phyloP scores from a whole-genome alignment of 2,113 vertebrate genomes.

The Prunella fulvescens region DNA sequence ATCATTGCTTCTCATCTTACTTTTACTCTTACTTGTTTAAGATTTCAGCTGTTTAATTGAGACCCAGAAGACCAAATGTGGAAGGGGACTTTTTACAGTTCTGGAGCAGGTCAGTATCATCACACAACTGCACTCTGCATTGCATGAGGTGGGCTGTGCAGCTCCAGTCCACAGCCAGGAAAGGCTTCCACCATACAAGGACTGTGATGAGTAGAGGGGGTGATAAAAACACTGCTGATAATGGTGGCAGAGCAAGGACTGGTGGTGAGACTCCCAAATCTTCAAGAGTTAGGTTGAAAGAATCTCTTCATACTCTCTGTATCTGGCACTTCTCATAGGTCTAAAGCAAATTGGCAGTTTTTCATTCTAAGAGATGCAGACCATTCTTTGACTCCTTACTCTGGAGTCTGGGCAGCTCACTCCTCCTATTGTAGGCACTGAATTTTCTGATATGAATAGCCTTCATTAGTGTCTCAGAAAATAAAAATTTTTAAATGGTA shows the following conservation, averaged over 20 bases:
- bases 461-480: neutral
- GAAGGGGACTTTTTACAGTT: neutral
- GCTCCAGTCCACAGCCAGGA: neutral
- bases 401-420: neutral
- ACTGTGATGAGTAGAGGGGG: neutral
- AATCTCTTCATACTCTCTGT: neutral
- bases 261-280: neutral
- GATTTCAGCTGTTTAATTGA: neutral
- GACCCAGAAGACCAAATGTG: neutral
- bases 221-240: neutral
- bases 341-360: neutral
- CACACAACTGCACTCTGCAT: neutral
- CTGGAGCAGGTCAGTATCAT: neutral
- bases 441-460: neutral
- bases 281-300: neutral
- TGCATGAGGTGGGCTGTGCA: neutral
- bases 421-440: neutral
- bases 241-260: neutral
- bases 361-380: neutral
- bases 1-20: neutral
- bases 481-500: neutral
- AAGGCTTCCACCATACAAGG: rapidly evolving
- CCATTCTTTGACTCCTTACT: neutral
- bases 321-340: neutral
- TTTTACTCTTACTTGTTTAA: neutral